Base-by-base conservation (phyloP, 2,888 invertebrate species). In the Cosmorhoe ocellata region DNA sequence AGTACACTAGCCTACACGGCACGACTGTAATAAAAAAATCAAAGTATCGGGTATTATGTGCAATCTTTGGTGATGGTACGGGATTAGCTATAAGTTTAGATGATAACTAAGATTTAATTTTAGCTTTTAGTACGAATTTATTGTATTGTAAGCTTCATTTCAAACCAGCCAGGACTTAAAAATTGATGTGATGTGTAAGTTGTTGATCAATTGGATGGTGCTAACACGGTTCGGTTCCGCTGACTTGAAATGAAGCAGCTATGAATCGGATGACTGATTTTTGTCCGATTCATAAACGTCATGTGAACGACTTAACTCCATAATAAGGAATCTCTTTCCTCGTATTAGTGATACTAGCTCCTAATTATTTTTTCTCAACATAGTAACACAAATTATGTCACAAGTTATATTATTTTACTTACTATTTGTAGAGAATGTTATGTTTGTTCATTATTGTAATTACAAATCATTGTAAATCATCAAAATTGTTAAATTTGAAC, bases 41-140 rank as follows among this genome's bases (percentile, higher is more conserved):
- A 91, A 91, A 92, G 91, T 92, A 93, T 94, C 94, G 94, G 94
- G 94, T 94, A 94, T 92, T 92, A 94, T 94, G 94, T 95, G 94
- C 94, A 95, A 94, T 95, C 93, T 88, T 92, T 93, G 93, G 93
- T 93, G 93, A 92, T 92, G 93, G 92, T 91, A 87, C 87, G 88
- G 90, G 91, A 82, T 77, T 85, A 86, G 63, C 42, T 47, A 34
- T 88, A 88, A 85, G 84, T 66, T 36, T 63, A 79, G 79, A 67
- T 58, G 28, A 57, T 81, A 83, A 74, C 69, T 67, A 78, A 81
- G 73, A 63, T 50, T 74, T 71, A 71, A 51, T 58, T 64, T 69
- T 80, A 81, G 71, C 28, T 65, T 65, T 43, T 78, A 79, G 69
- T 60, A 59, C 55, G 72, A 74, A 70, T 78, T 69, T 75, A 66